Conservation (phyloP, 2,113 vertebrate genomes). For the Lepisosteus oculatus region DNA sequence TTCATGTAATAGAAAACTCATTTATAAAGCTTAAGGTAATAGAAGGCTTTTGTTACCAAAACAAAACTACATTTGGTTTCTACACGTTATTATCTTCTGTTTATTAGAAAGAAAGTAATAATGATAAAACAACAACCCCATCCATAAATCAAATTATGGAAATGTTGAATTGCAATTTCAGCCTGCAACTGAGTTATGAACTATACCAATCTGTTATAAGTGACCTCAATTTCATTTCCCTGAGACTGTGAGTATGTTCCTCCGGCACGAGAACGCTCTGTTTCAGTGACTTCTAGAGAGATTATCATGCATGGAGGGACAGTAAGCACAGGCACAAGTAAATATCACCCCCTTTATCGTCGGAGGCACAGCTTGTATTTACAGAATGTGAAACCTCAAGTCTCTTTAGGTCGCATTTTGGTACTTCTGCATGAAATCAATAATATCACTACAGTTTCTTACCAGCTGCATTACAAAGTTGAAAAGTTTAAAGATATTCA, state of each 20-base stretch:
- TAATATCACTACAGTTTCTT: no score
- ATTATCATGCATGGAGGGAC: slow-evolving; percentile 1
- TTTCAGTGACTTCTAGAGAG: background rate
- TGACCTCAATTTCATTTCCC: background rate
- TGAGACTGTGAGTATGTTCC: background rate
- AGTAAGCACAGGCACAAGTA: background rate
- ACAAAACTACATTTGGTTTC: background rate
- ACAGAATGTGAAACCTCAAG: no score
- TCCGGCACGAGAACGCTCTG: background rate
- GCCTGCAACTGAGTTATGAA: slow-evolving; percentile 4
- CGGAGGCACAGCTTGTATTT: no score
- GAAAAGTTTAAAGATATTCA: no score
- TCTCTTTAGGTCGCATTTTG: no score
- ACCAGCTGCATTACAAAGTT: no score
- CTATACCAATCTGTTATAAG: slow-evolving; percentile 9
- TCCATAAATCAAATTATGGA: slow-evolving; percentile 12
- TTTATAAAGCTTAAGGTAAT: background rate
- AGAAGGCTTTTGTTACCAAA: background rate
- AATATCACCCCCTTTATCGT: slow-evolving; percentile 2
- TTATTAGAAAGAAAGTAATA: slow-evolving; percentile 9
- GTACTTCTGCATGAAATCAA: no score
- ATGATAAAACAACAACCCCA: slow-evolving; percentile 11
- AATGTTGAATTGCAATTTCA: slow-evolving; percentile 2
- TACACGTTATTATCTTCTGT: background rate
- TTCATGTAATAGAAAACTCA: background rate